A percentile compares a stretch with the other conserved stretches of the same genome.
phyloP scores from a whole-genome alignment of 2,888 invertebrate species.

The Dynastes grantii region DNA sequence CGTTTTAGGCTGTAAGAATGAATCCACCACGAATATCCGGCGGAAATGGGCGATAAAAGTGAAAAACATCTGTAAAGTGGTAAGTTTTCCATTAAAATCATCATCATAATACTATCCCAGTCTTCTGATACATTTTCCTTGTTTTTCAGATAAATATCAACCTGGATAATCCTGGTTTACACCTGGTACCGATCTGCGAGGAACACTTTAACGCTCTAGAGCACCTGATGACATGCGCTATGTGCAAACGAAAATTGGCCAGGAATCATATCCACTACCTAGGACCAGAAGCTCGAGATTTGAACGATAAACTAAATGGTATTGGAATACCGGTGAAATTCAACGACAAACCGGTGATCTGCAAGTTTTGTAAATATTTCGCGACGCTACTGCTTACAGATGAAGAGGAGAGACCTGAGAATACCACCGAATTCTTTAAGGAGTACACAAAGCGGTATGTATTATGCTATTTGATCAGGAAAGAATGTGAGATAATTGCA shows the following conservation, averaged over 20 bases:
- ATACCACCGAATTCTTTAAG: slow-evolving; percentile 73
- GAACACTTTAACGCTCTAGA: slow-evolving; percentile 81
- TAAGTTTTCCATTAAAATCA: slow-evolving; percentile 56
- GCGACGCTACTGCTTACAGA: slow-evolving; percentile 81
- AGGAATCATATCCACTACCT: slow-evolving; percentile 85
- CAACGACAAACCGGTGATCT: slow-evolving; percentile 81
- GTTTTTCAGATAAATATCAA: slow-evolving; percentile 73
- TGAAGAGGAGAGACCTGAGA: slow-evolving; percentile 70
- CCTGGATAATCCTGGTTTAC: slow-evolving; percentile 77
- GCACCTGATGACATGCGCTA: slow-evolving; percentile 82
- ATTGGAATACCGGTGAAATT: slow-evolving; percentile 81
- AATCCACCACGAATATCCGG: slow-evolving; percentile 78
- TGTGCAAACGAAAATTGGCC: slow-evolving; percentile 84
- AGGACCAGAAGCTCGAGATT: slow-evolving; percentile 73
- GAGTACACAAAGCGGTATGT: slow-evolving; percentile 78
- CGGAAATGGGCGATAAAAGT: slow-evolving; percentile 84
- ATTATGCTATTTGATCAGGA: not conserved
- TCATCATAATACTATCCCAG: not conserved
- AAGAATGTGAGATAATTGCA: not conserved
- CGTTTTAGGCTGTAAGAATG: slow-evolving; percentile 76
- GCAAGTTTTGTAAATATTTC: slow-evolving; percentile 87
- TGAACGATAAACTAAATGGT: slow-evolving; percentile 73
- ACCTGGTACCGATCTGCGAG: slow-evolving; percentile 80
- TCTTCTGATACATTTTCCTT: not conserved
- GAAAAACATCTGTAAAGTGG: slow-evolving; percentile 79